Base-by-base conservation (phyloP, 2,797 vertebrate genomes). In the Eupleurogrammus muticus region DNA sequence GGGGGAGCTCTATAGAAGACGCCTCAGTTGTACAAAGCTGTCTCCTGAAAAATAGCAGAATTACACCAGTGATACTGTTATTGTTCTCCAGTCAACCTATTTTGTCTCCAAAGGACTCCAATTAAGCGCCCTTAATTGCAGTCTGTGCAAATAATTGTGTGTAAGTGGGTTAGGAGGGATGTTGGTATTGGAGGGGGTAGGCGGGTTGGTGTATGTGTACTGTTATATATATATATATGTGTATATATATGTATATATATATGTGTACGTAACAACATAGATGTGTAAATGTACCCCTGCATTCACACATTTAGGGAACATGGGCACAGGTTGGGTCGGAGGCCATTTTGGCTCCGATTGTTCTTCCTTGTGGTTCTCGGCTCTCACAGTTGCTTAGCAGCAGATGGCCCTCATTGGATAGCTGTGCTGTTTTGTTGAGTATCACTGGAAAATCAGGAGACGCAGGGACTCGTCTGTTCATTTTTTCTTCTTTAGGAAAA, bases 271-370 rank as follows among this genome's bases (percentile, higher is more conserved):
- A 87, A 89, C 76, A 70, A 79, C 77, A 81, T 54, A 85, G 75
- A 93, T 93, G 93, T 93, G 91, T 93, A 76, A 93, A 94, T 93
- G 92, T 54, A 5, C 62, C 71, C 70, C 12, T 83, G 88, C 90
- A 93, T 94, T 94, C 91, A 93, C 92, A 93, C 93, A 93, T 94
- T 90, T 82, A 84, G 91, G 91, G 88, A 89, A 90, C 90, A 90
- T 91, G 91, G 92, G 89, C 91, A 90, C 83, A 90, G 90, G 91
- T 93, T 91, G 92, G 90, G 90, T 91, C 80, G 75, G 87, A 88
- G 69, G 83, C 85, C 86, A 57, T 78, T 86, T 75, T 58, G 88
- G 75, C 82, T 90, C 88, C 65, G 86, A 86, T 86, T 84, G 85
- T 86, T 89, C 83, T 86, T 85, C 81, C 83, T 87, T 72, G 84